Evolutionary conservation across 35 echinoderm and acorn worm species (phyloP), one percentile per base, ranked within the genome.

Genomic region (Anneissia japonica): DNA sequence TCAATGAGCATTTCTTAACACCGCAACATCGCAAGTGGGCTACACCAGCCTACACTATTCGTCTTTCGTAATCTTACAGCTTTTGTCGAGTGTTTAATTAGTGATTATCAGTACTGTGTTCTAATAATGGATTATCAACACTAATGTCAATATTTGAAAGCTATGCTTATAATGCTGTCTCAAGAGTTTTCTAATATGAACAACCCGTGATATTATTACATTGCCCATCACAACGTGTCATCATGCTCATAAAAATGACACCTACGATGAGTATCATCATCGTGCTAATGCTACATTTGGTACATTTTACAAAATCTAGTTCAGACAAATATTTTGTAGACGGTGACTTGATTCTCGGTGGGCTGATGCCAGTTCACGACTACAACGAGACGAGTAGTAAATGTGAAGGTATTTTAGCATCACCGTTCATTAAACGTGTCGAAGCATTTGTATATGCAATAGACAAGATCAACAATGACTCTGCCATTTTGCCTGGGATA

Each of bases 261-360:
- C n/a, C n/a, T n/a, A n/a, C 26, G 40, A 45, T 64, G 51, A 64
- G 21, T 23, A 23, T 64, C 26, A 26, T 64, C 51, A 64, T 2
- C 51, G 2, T 64, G 10, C 1, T 64, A 26, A 9, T 64, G 9
- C 51, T 64, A 23, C 11, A 19, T 2, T 64, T 9, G 9, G 14
- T 43, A 43, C 40, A 43, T 4, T 64, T 64, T 9, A 26, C 51
- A 64, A 64, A 1, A 64, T 64, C 76, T 32, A 32, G 10, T 35
- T 32, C 74, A 34, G 74, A 39, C 5, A 35, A 37, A 33, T 91
- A 91, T 75, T 36, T 75, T 26, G 17, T 35, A 32, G 26, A 34
- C 16, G 89, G 89, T 35, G 89, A 91, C 34, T 30, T 85, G 19
- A 85, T 91, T 30, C 79, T 91, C 40, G 89, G 89, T 10, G 89